These are phyloP conservation scores for Melanotaenia parkinsoni DNA, from an alignment of 2,797 vertebrate species.

Conservation along the genomic window DNA sequence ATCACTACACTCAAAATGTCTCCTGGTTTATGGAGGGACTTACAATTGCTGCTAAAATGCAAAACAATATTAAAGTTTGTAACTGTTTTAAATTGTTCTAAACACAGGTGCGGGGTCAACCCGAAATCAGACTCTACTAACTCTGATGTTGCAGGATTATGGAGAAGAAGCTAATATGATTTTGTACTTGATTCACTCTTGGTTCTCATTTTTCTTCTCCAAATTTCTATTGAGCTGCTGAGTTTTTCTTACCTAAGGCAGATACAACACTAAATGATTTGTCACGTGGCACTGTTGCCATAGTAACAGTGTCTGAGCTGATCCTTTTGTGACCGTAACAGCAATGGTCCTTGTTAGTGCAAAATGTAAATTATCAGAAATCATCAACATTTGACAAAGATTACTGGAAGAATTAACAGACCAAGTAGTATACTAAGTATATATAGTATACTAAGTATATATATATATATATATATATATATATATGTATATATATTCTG, in stretches of 20 bases:
- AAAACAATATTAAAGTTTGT: background rate
- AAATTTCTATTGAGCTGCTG: background rate
- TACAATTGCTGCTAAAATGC: conserved; percentile 19
- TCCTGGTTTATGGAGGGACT: conserved; percentile 9
- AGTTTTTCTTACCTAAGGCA: background rate
- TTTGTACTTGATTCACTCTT: background rate
- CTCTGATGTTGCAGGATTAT: background rate
- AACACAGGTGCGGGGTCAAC: background rate
- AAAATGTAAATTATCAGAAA: background rate
- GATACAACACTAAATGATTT: background rate
- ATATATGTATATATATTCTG: too few species aligned
- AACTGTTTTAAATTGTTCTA: background rate
- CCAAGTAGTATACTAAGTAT: background rate
- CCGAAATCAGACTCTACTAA: background rate
- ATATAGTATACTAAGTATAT: too few species aligned
- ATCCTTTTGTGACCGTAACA: background rate
- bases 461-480: too few species aligned
- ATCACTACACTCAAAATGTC: conserved; percentile 32
- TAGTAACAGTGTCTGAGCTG: background rate
- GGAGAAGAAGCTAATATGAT: background rate
- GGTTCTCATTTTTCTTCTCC: background rate
- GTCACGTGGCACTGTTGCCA: background rate
- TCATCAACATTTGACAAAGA: background rate
- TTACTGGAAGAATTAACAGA: background rate
- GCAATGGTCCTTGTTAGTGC: background rate